phyloP scores from a whole-genome alignment of 2,888 invertebrate species.

The Caradrina clavipalpis region DNA sequence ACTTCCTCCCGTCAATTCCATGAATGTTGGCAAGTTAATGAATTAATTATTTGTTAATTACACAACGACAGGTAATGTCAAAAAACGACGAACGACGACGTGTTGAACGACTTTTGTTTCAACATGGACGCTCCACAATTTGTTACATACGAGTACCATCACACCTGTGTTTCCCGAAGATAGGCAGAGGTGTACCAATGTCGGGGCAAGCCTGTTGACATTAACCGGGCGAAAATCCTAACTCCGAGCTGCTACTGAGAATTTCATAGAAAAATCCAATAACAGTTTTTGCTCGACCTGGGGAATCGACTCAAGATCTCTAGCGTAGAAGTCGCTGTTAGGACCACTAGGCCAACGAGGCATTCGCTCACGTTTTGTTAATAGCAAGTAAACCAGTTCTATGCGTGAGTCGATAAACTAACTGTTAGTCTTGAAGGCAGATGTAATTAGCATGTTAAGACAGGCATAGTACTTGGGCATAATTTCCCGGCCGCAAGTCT shows the following conservation, averaged over 20 bases:
- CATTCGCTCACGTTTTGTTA: too few relatives aligned
- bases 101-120: neutral
- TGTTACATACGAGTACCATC: too few relatives aligned
- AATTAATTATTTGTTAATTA: neutral
- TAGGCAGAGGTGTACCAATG: too few relatives aligned
- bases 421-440: slow-evolving; percentile 3
- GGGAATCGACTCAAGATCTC: too few relatives aligned
- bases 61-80: neutral
- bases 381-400: slow-evolving; percentile 19
- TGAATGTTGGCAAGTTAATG: neutral
- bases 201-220: too few relatives aligned
- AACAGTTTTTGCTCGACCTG: too few relatives aligned
- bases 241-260: too few relatives aligned
- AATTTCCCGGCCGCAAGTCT: slow-evolving; percentile 48
- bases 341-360: too few relatives aligned
- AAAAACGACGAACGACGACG: neutral
- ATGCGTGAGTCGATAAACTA: slow-evolving; percentile 24
- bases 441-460: slow-evolving; percentile 23
- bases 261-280: too few relatives aligned
- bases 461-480: slow-evolving; percentile 38
- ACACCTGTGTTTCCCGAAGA: too few relatives aligned
- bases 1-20: neutral
- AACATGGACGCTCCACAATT: neutral
- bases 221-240: too few relatives aligned
- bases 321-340: too few relatives aligned